Evolutionary conservation across 2,888 invertebrate species (phyloP).

Genomic region (Mayetiola destructor): DNA sequence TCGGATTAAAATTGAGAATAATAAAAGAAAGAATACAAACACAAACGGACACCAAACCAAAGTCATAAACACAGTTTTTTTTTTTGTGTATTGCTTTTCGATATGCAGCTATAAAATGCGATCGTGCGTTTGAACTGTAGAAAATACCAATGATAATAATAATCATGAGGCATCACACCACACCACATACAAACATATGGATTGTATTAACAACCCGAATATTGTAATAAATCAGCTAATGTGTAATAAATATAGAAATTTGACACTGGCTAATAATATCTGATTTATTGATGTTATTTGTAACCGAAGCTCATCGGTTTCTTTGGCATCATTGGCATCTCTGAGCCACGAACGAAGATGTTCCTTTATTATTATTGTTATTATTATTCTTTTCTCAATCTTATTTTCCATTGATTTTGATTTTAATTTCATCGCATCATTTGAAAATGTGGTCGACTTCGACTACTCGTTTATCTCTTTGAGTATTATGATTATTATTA

Average conservation of each 20-base stretch:
- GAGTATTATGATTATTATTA: neutral
- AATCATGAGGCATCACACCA: neutral
- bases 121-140: too few species aligned
- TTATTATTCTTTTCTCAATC: too few species aligned
- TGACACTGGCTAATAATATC: slow-evolving; percentile 10
- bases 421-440: neutral
- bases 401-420: neutral
- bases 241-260: slow-evolving; percentile 9
- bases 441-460: neutral
- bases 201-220: slow-evolving; percentile 4
- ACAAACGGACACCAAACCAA: too few species aligned
- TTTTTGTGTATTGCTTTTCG: too few species aligned
- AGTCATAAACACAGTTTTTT: too few species aligned
- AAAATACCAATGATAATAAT: neutral
- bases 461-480: neutral
- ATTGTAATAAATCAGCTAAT: slow-evolving; percentile 12
- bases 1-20: slow-evolving; percentile 2
- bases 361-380: too few species aligned
- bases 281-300: neutral
- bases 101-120: too few species aligned
- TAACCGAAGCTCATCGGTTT: too few species aligned
- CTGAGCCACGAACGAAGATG: too few species aligned
- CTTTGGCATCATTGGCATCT: too few species aligned
- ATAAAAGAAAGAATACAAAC: too few species aligned
- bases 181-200: neutral